Base-by-base conservation (phyloP, 2,113 vertebrate genomes). In the Oncorhynchus gorbuscha region DNA sequence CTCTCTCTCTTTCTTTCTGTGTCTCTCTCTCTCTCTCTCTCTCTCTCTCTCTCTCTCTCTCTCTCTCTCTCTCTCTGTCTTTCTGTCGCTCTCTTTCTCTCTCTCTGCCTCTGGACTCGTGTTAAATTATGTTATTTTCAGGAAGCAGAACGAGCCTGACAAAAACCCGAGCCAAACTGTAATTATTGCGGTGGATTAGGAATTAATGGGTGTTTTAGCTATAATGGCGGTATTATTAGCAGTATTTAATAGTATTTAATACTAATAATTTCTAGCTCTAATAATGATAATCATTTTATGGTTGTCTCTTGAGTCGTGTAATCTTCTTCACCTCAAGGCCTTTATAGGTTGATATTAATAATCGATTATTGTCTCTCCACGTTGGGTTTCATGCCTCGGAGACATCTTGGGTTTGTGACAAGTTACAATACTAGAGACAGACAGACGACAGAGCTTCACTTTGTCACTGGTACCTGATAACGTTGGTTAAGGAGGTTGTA, bases 171-270 rank as follows among this genome's bases (percentile, higher is more conserved):
- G 71, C 89, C 87, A 82, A 84, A 90, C 89, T 91, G 84, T 89
- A 93, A 92, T 93, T 91, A 92, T 88, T 91, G 88, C 81, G 48
- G 77, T 79, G 89, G 93, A 94, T 94, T 93, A 94, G 87, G 87
- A 89, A 92, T 94, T 93, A 94, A 92, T 93, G 87, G 85, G 85
- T 84, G 79, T 90, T 93, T 88, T 84, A 92, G 90, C 85, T 79
- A 90, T 94, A 93, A 93, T 92, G 88, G 86, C 79, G 90, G 93
- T 93, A 92, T 92, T 92, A 93, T 92, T 92, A 91, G 89, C 84
- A 71, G 88, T 86, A 92, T 32, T 93, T 91, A 92, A 85, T 91
- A 85, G 86, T 81, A 89, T 90, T 87, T 92, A 92, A 93, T 88
- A 84, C 89, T 91, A 93, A 93, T 94, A 92, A 93, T 92, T 88